Evolutionary conservation across 2,797 vertebrate genomes (phyloP).

Genomic region (Salmo trutta): DNA sequence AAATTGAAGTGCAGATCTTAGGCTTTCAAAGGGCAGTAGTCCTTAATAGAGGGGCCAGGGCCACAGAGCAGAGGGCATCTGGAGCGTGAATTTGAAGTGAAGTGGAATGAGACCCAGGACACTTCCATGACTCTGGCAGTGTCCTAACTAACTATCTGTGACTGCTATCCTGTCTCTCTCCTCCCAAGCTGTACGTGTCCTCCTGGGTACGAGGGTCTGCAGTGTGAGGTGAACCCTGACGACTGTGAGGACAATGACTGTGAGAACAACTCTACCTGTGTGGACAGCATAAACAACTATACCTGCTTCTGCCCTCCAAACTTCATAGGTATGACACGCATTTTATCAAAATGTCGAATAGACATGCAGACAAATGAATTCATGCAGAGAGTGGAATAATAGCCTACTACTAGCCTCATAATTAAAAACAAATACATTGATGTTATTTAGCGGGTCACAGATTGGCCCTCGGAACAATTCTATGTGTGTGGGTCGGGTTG

Average conservation of each 20-base stretch:
- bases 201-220: constrained; percentile 88
- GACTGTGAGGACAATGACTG: constrained; percentile 98
- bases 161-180: neutral
- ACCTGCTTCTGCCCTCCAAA: constrained; percentile 91
- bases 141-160: neutral
- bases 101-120: neutral
- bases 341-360: too few species aligned
- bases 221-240: constrained; percentile 91
- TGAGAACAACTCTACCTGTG: constrained; percentile 94
- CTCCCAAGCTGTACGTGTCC: constrained; percentile 85
- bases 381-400: too few species aligned
- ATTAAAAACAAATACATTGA: too few species aligned
- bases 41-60: neutral
- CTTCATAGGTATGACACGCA: constrained; percentile 47
- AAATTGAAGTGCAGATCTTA: neutral
- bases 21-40: neutral
- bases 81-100: neutral
- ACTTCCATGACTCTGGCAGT: neutral
- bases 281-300: constrained; percentile 96
- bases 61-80: neutral
- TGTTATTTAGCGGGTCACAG: too few species aligned
- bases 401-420: too few species aligned
- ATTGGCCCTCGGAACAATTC: too few species aligned
- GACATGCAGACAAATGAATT: too few species aligned
- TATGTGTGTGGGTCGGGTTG: too few species aligned